phyloP scores from a whole-genome alignment of 23 tunicate genomes.

The Ascidia mentula region DNA sequence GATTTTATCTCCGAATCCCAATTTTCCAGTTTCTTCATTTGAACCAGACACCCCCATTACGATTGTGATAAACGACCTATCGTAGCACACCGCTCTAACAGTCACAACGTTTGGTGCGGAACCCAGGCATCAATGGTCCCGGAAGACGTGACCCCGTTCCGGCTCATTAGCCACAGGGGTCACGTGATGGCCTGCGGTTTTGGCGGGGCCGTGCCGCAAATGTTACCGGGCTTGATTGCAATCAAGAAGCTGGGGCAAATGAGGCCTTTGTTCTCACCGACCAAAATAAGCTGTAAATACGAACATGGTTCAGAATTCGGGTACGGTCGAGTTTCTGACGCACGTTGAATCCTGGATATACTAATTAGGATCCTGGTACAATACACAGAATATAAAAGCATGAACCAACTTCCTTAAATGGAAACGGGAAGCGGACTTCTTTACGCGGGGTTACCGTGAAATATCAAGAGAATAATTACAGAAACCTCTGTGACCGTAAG shows the following conservation, averaged over 20 bases:
- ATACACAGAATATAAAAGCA: too few species aligned
- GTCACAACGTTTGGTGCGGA: not conserved
- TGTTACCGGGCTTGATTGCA: constrained; percentile 1
- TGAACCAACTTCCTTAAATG: too few species aligned
- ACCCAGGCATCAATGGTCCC: not conserved
- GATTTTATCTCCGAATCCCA: not conserved
- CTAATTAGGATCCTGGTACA: too few species aligned
- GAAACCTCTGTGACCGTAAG: too few species aligned
- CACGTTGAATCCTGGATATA: too few species aligned
- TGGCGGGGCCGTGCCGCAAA: not conserved
- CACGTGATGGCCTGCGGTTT: not conserved
- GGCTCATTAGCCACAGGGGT: not conserved
- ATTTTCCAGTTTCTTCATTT: not conserved
- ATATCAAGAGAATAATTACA: too few species aligned
- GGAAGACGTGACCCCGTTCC: not conserved
- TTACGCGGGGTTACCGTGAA: too few species aligned
- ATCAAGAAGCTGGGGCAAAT: not conserved
- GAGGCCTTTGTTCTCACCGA: not conserved
- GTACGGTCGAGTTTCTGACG: too few species aligned
- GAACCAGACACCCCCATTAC: not conserved
- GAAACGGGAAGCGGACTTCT: too few species aligned
- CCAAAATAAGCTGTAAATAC: not conserved
- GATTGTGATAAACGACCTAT: not conserved
- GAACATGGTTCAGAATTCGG: too few species aligned
- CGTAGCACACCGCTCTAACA: not conserved